A percentile compares a stretch with the other conserved stretches of the same genome.
phyloP scores from a whole-genome alignment of 1,140 invertebrate species.

The Bombus balteatus region DNA sequence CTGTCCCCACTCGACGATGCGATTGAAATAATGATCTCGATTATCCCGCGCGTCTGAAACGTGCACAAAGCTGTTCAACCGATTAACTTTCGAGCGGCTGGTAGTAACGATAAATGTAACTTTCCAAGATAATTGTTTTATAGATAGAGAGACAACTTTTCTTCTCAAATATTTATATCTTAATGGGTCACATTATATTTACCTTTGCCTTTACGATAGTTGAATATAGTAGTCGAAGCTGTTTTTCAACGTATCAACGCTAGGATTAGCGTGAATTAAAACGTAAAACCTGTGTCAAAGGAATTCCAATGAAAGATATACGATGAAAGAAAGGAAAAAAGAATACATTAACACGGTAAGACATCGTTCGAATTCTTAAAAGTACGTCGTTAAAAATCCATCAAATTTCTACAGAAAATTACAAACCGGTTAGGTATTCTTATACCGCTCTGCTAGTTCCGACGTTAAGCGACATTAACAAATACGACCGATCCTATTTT shows the following conservation, averaged over 20 bases:
- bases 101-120: neutral
- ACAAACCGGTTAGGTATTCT: too few relatives aligned
- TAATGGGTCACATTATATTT: neutral
- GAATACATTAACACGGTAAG: neutral
- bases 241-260: neutral
- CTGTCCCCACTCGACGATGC: neutral
- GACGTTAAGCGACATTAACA: neutral
- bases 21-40: neutral
- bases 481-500: too few relatives aligned
- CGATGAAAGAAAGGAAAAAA: too few relatives aligned
- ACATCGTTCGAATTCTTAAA: neutral
- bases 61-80: neutral
- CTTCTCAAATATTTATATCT: neutral
- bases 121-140: neutral
- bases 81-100: neutral
- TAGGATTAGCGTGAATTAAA: neutral
- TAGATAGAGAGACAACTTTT: neutral
- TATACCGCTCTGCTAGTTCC: neutral
- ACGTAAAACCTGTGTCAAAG: neutral
- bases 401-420: neutral
- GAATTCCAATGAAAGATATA: neutral
- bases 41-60: neutral
- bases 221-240: neutral
- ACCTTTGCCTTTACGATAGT: neutral
- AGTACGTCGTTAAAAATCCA: neutral